phyloP scores from a whole-genome alignment of 2,797 vertebrate genomes.

The Brachyrhaphis roseni region DNA sequence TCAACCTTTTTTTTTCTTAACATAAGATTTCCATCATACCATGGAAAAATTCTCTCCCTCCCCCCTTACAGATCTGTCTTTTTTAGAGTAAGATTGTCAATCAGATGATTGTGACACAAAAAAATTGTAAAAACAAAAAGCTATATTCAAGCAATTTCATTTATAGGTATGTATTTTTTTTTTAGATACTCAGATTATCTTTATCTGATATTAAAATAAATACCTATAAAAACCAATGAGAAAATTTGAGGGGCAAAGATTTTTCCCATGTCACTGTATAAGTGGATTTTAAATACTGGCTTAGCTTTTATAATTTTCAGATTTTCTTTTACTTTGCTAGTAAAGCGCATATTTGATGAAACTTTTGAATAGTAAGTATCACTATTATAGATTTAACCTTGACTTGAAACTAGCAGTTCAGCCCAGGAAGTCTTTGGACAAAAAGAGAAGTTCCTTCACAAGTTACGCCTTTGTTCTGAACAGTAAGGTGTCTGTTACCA shows the following conservation, averaged over 20 bases:
- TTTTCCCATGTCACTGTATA: too few species aligned
- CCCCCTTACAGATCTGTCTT: not conserved
- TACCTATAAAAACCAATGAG: too few species aligned
- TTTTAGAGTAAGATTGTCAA: not conserved
- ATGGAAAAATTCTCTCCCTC: not conserved
- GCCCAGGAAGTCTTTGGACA: not conserved
- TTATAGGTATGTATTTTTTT: not conserved
- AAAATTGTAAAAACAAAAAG: not conserved
- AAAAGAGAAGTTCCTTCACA: not conserved
- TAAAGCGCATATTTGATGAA: not conserved
- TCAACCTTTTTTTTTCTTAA: conserved; percentile 27
- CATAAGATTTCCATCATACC: conserved; percentile 18
- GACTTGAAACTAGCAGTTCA: not conserved
- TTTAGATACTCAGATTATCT: too few species aligned
- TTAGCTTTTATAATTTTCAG: too few species aligned
- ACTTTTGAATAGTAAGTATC: not conserved
- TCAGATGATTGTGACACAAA: not conserved
- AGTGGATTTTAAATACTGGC: too few species aligned
- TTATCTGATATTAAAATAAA: too few species aligned
- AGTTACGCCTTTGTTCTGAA: not conserved
- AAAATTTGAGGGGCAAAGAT: too few species aligned
- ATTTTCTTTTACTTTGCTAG: not conserved
- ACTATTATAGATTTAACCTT: not conserved
- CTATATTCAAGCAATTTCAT: not conserved
- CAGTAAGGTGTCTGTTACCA: not conserved